Base-by-base conservation (phyloP, 2,113 vertebrate species). In the Syngnathus typhle region DNA sequence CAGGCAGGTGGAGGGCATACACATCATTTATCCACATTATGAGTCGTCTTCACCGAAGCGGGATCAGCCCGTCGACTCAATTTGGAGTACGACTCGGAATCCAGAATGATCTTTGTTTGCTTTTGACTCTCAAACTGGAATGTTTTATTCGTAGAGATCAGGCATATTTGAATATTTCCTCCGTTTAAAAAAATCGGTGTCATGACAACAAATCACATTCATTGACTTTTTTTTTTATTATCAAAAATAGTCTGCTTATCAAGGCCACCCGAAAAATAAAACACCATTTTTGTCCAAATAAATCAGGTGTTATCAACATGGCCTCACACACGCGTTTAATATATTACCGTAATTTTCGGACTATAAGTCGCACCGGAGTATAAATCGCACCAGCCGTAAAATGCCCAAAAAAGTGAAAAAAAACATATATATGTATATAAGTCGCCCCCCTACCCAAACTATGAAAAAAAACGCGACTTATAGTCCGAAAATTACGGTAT, bases 231-330 rank as follows among this genome's bases (percentile, higher is more conserved):
- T 27, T 27, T 27, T 27, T 16, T 69, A 41, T 67, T 19, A 44
- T 70, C 59, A 68, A 23, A 60, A 73, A 59, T 27, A 27, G 55
- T 41, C 60, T 61, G 56, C n/a, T 64, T 23, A 67, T 41, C 47
- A 15, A 19, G 18, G 58, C 63, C 70, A 74, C 64, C 27, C 27
- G 43, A 65, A 64, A 69, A 64, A 37, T 51, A 58, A 76, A 78
- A 79, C 68, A 69, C n/a, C 55, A 56, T 77, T 69, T 73, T 72
- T 87, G 74, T 84, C 82, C 69, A 73, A 82, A 79, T 73, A 79
- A 87, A 88, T 72, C 2, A 79, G 71, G 79, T 76, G 79, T 67
- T 78, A 64, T 81, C 77, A 84, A 85, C 78, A n/a, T n/a, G n/a
- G n/a, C n/a, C n/a, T n/a, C n/a, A n/a, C n/a, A n/a, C n/a, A n/a